Evolutionary conservation across 1,140 invertebrate species (phyloP).

Genomic region (Orius insidiosus): DNA sequence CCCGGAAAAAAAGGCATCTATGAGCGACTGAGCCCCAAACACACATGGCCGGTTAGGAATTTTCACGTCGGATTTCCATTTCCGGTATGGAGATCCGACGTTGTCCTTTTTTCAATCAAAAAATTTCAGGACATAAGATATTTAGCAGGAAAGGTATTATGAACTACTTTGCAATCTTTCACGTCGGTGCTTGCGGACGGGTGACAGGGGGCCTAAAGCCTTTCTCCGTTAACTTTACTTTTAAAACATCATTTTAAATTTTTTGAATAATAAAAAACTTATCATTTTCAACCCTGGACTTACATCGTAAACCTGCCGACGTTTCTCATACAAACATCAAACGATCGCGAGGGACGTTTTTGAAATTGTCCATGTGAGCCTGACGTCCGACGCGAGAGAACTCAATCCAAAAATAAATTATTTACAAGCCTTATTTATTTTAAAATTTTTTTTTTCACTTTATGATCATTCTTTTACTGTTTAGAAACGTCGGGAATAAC

Average conservation of each 20-base stretch:
- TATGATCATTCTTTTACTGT: too few species aligned
- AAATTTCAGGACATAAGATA: slow-evolving; percentile 7
- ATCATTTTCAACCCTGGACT: background rate
- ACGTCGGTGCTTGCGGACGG: background rate
- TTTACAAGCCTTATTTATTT: too few species aligned
- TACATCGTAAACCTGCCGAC: background rate
- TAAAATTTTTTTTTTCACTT: too few species aligned
- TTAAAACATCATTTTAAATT: background rate
- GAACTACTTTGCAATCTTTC: slow-evolving; percentile 13
- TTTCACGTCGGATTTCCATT: slow-evolving; percentile 7
- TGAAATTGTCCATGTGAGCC: too few species aligned
- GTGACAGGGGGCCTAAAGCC: too few species aligned
- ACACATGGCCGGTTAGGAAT: slow-evolving; percentile 5
- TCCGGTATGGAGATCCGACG: slow-evolving; percentile 11
- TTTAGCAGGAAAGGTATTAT: slow-evolving; percentile 16
- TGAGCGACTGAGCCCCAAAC: slow-evolving; percentile 19
- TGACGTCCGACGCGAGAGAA: too few species aligned
- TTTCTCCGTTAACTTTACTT: background rate
- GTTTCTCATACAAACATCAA: background rate
- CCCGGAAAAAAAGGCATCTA: slow-evolving; percentile 14
- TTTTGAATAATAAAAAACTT: background rate
- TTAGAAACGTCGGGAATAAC: too few species aligned
- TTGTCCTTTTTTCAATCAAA: slow-evolving; percentile 1
- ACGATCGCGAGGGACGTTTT: too few species aligned
- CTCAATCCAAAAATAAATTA: too few species aligned